Evolutionary conservation across 92 coral and sea anemone genomes (phyloP).

Genomic region (Epizoanthus stellaris): DNA sequence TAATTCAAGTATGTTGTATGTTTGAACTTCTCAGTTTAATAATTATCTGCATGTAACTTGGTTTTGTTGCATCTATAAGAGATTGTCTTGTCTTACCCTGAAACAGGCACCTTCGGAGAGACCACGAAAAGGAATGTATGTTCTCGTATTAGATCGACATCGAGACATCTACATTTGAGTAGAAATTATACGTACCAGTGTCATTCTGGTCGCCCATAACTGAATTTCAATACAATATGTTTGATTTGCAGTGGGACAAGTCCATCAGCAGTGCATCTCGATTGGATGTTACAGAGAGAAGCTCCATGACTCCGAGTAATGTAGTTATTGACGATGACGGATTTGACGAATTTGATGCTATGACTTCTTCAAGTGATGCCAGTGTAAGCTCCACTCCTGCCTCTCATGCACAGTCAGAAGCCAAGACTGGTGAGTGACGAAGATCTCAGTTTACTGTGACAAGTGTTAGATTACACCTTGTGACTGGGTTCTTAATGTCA

Average conservation of each 20-base stretch:
- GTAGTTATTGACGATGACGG: slow-evolving; percentile 59
- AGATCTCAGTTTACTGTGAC: background rate
- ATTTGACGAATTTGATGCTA: slow-evolving; percentile 68
- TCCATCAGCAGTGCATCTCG: slow-evolving; percentile 46
- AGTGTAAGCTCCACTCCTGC: background rate
- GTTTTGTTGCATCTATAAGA: background rate
- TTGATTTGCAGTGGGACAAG: slow-evolving; percentile 68
- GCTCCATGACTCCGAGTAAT: slow-evolving; percentile 55
- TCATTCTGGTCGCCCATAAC: no score
- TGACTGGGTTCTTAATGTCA: background rate
- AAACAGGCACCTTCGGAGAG: no score
- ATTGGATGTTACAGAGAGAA: slow-evolving; percentile 71
- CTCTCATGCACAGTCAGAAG: background rate
- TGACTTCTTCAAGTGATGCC: slow-evolving; percentile 8
- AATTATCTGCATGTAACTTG: no score
- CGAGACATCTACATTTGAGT: background rate
- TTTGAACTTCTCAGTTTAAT: no score
- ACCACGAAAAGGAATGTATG: no score
- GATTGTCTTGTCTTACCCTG: no score
- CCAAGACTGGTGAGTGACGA: background rate
- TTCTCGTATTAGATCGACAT: no score
- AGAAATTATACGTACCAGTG: no score
- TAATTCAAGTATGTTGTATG: no score
- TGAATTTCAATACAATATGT: no score
- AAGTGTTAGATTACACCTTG: background rate